These are phyloP conservation scores for Maniola hyperantus DNA, from an alignment of 2,888 invertebrate genomes.

Conservation along the genomic window DNA sequence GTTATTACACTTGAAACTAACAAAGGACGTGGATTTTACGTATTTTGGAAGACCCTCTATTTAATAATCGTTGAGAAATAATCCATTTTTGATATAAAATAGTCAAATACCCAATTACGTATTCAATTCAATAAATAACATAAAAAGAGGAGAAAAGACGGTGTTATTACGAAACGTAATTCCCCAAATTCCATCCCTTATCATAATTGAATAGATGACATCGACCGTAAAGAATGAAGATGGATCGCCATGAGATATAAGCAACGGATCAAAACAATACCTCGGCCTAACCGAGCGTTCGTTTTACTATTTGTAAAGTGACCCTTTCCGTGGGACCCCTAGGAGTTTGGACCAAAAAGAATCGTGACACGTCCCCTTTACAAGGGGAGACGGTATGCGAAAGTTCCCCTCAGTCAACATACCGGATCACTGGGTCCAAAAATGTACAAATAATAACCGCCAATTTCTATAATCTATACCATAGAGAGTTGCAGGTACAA, in stretches of 20 bases:
- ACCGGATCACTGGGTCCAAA: neutral
- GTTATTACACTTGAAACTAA: too few species aligned
- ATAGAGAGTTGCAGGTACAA: too few species aligned
- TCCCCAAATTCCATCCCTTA: constrained; percentile 39
- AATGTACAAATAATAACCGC: neutral
- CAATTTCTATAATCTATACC: neutral
- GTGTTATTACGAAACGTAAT: constrained; percentile 34
- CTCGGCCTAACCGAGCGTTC: constrained; percentile 41
- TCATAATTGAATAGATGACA: constrained; percentile 45
- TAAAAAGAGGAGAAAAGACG: constrained; percentile 23
- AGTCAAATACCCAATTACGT: constrained; percentile 25
- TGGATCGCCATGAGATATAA: constrained; percentile 39
- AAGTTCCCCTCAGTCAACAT: neutral
- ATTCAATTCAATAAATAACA: constrained; percentile 27
- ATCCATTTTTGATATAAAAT: too few species aligned
- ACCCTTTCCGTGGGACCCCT: constrained; percentile 49
- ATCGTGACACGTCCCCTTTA: constrained; percentile 24
- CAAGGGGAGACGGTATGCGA: neutral
- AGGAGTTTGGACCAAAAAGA: constrained; percentile 35
- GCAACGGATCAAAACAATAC: constrained; percentile 50
- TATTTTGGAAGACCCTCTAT: too few species aligned
- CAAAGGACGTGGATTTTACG: too few species aligned
- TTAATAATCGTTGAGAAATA: too few species aligned
- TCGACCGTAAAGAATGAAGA: constrained; percentile 46
- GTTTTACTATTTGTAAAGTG: constrained; percentile 55